A percentile compares a stretch with the other conserved stretches of the same genome.
Evolutionary conservation across 2,113 vertebrate genomes (phyloP).

Genomic region (Corythaeola cristata): DNA sequence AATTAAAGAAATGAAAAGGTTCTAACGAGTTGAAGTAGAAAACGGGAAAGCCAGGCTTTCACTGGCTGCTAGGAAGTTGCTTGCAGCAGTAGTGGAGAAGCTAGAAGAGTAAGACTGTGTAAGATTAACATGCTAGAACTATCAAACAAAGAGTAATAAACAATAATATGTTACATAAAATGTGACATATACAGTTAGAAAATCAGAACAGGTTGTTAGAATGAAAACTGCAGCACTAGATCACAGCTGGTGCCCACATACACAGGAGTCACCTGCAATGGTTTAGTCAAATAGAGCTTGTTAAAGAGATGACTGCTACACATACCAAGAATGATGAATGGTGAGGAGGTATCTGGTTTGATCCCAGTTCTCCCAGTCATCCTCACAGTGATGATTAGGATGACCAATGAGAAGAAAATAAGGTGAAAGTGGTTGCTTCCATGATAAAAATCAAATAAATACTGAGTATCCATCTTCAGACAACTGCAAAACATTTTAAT

Average conservation of each 20-base stretch:
- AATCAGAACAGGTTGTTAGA: neutral
- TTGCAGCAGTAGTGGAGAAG: neutral
- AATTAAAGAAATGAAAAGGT: neutral
- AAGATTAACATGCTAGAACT: neutral
- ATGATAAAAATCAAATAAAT: neutral
- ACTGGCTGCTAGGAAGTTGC: neutral
- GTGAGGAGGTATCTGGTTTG: neutral
- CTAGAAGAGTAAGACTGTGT: neutral
- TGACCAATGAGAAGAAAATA: neutral
- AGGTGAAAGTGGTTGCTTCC: neutral
- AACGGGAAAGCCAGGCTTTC: neutral
- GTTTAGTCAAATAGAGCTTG: neutral
- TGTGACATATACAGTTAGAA: neutral
- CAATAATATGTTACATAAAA: neutral
- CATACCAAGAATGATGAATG: neutral
- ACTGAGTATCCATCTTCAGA: neutral
- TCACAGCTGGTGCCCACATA: neutral
- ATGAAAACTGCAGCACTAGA: neutral
- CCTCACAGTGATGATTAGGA: neutral
- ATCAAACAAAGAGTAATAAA: neutral
- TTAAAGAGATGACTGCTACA: neutral
- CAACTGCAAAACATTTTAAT: neutral
- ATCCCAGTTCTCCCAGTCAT: neutral
- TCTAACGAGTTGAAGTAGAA: neutral
- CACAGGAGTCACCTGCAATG: accelerated